phyloP scores from a whole-genome alignment of 2,113 vertebrate genomes.

The Herpetotheres cachinnans region DNA sequence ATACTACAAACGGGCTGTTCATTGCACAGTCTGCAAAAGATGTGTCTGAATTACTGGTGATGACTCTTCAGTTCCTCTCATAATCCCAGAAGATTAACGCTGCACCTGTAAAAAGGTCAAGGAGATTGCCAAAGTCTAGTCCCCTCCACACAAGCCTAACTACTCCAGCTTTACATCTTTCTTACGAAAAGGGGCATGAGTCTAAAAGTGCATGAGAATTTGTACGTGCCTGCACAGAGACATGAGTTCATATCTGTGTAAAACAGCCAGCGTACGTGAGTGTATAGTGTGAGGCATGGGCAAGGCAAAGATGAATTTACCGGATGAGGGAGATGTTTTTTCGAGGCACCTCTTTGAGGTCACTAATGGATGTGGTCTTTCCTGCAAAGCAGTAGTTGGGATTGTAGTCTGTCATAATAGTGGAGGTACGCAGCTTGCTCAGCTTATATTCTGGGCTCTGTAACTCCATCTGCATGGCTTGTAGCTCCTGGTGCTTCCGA shows the following conservation, averaged over 20 bases:
- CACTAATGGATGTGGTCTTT: constrained; percentile 93
- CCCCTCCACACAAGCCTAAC: not conserved
- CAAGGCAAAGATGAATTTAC: constrained; percentile 70
- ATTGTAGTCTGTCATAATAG: constrained; percentile 99
- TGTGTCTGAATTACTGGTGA: not conserved
- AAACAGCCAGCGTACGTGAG: not conserved
- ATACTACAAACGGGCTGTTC: not conserved
- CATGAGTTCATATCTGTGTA: not conserved
- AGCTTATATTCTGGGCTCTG: constrained; percentile 98
- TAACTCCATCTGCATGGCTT: constrained; percentile 96
- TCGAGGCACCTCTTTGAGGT: constrained; percentile 95
- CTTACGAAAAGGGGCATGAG: not conserved
- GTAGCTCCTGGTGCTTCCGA: constrained; percentile 95
- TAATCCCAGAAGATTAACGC: not conserved
- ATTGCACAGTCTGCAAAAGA: not conserved
- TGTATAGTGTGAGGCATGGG: not conserved
- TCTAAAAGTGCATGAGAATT: not conserved
- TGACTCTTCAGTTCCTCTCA: not conserved
- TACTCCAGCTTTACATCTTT: not conserved
- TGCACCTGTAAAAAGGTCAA: not conserved
- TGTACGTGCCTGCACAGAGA: not conserved
- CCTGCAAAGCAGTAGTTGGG: constrained; percentile 99
- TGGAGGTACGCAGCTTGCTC: constrained; percentile 95
- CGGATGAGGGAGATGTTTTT: constrained; percentile 95
- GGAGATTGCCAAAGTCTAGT: not conserved